Evolutionary conservation across 2,888 invertebrate genomes (phyloP), one percentile per base, ranked within the genome.

Genomic region (Cheilosia pagana): DNA sequence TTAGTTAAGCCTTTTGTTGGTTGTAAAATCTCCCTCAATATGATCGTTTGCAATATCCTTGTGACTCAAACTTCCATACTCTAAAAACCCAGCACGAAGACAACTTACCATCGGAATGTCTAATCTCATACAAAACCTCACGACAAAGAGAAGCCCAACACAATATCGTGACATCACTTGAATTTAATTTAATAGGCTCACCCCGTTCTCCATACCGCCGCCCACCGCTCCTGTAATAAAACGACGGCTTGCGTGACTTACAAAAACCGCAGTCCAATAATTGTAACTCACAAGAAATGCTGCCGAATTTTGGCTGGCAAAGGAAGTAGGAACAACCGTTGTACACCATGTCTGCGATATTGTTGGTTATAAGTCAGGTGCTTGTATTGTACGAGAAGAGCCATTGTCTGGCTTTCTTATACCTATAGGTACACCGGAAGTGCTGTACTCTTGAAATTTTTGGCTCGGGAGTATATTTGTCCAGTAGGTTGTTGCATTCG

Each of bases 241-340:
- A 70, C 28, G 21, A 23, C 31, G 5, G 43, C 35, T 63, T 55
- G 72, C 72, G 62, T 63, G 72, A 53, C 72, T 62, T 12, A 5
- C 62, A 63, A 62, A 53, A 62, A 35, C 72, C 72, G 72, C 72
- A 53, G 31, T 63, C n/a, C 72, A 72, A 72, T 72, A 62, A 72
- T 72, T 72, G 23, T 72, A 62, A 72, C 62, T 72, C 72, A 62
- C 72, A 63, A 62, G 53, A 72, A 72, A 35, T 45, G 31, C 62
- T 23, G 21, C 62, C 72, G 35, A 72, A 72, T 72, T 62, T 45
- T 14, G 16, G 28, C 12, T 35, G 41, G 14, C 59, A 28, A 59
- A 39, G 72, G 43, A 43, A 21, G 62, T 45, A 35, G 53, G 31
- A 35, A 31, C 28, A 53, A 62, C 31, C 43, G 43, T 16, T 62